These are phyloP conservation scores for Chinchilla lanigera DNA, from an alignment of 2,113 vertebrate species.

Conservation along the genomic window DNA sequence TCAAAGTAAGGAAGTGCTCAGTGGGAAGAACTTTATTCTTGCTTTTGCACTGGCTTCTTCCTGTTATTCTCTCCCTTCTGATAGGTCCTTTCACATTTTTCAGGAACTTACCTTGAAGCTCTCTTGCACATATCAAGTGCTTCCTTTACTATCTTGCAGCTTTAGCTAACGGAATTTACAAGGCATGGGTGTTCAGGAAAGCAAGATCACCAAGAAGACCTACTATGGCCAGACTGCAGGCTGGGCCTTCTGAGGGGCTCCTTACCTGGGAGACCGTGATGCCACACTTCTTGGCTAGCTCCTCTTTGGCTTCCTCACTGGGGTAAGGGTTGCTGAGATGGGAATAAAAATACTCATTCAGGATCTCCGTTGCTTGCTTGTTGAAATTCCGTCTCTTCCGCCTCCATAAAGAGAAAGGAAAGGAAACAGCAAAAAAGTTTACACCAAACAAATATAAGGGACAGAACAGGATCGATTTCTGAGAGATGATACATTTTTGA, in stretches of 20 bases:
- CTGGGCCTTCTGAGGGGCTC: neutral
- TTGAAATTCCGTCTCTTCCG: slow-evolving; percentile 99
- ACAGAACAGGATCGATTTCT: neutral
- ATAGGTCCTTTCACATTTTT: neutral
- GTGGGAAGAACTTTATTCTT: rapidly evolving
- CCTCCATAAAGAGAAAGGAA: slow-evolving; percentile 84
- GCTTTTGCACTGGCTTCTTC: no score
- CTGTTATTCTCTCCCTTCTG: neutral
- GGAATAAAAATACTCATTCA: slow-evolving; percentile 99
- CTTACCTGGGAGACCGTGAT: slow-evolving; percentile 99
- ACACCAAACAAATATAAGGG: neutral
- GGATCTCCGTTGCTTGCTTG: slow-evolving; percentile 99
- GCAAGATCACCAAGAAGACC: neutral
- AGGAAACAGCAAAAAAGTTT: slow-evolving; percentile 19
- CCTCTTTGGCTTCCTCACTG: slow-evolving; percentile 99
- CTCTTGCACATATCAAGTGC: neutral
- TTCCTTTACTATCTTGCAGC: neutral
- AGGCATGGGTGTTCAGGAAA: neutral
- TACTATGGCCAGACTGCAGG: neutral
- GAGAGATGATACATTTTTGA: neutral
- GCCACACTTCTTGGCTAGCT: slow-evolving; percentile 99
- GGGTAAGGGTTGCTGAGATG: slow-evolving; percentile 99
- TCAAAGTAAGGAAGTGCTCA: neutral
- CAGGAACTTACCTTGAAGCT: neutral
- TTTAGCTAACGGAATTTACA: neutral